Evolutionary conservation across 1,140 invertebrate genomes (phyloP), one percentile per base, ranked within the genome.

Genomic region (Penaeus indicus): DNA sequence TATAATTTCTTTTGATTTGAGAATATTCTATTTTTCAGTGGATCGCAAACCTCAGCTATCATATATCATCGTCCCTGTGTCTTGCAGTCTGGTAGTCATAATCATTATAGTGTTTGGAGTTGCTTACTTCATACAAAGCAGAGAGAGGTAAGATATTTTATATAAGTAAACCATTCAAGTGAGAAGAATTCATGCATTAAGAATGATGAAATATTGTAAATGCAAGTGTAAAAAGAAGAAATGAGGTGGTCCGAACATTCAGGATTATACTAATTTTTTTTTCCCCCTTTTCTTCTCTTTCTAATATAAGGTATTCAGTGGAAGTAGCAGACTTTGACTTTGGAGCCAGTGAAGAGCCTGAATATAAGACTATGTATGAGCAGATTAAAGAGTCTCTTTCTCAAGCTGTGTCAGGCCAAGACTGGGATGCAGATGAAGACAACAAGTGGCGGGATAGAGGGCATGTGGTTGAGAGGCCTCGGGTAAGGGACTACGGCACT

Each of bases 241-340:
- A 22, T 0, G 25, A 79, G 22, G 42, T 38, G 8, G n/a, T 32
- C 54, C 1, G 77, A 10, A 32, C 21, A 22, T 79, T 79, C 4
- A 27, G 27, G n/a, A 80, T 13, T 22, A 80, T 18, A 42, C 38
- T 54, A 80, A 54, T 8, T 19, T 13, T 69, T 21, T 69, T 11
- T 69, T 67, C 7, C 7, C 7, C 61, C 54, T 32, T 62, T 38
- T 79, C 60, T 60, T 42, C 5, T 42, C 38, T 42, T 7, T 4
- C 38, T 79, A 63, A 10, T 86, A 61, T 21, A 22, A 90, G 89
- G 61, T 90, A 86, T 42, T 86, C 89, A 10, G 85, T 90, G 64
- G 89, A 90, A 84, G 89, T 90, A 47, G 89, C 89, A 42, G 89
- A 90, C 42, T 90, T 90, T 86, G 89, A 90, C 78, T 90, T 90